Evolutionary conservation across 92 coral and sea anemone species (phyloP).

Genomic region (Epizoanthus stellaris): DNA sequence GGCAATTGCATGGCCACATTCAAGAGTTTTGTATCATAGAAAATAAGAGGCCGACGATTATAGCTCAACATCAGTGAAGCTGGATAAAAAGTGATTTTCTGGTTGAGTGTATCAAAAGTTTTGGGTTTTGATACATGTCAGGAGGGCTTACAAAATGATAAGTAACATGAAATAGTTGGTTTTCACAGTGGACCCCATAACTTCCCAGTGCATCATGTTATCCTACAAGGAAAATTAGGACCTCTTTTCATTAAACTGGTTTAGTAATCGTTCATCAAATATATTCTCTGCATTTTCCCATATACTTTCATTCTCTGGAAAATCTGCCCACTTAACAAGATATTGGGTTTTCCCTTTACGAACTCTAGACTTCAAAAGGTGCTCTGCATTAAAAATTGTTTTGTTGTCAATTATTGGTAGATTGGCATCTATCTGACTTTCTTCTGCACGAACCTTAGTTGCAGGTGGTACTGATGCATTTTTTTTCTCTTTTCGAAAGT

Average conservation of each 20-base stretch:
- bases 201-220: too few relatives aligned
- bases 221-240: neutral
- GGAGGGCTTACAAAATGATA: neutral
- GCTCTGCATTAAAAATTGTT: too few relatives aligned
- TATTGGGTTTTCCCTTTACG: conserved; percentile 43
- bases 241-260: neutral
- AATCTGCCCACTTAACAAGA: conserved; percentile 59
- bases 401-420: neutral
- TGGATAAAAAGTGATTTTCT: neutral
- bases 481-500: neutral
- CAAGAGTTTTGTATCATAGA: neutral
- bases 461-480: neutral
- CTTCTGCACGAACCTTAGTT: too few relatives aligned
- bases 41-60: neutral
- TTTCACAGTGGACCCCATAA: neutral
- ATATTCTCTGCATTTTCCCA: conserved; percentile 55
- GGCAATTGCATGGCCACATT: neutral
- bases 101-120: conserved; percentile 11
- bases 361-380: conserved; percentile 17
- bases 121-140: neutral
- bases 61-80: neutral
- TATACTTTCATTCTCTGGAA: conserved; percentile 32
- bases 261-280: neutral
- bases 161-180: neutral
- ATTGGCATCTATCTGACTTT: too few relatives aligned